Evolutionary conservation across 2,797 vertebrate species (phyloP), one percentile per base, ranked within the genome.

Genomic region (Myotis vivesi): DNA sequence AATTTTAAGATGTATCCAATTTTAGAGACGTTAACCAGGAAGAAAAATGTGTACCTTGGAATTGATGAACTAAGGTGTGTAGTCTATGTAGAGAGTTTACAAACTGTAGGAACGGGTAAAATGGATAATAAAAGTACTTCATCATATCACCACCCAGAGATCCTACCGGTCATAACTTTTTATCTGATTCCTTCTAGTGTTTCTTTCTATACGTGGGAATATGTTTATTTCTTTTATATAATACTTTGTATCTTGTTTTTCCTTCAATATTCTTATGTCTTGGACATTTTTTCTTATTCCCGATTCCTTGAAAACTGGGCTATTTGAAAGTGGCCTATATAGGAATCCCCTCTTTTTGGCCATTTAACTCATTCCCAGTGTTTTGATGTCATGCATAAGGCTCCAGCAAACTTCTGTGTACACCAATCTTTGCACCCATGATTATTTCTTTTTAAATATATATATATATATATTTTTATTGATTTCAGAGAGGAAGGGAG

Each of bases 11-110:
- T 82, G n/a, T 44, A 46, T 62, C 36, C 33, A 68, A 66, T 89
- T 95, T 95, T 25, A 91, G 80, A 89, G 66, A 76, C 83, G 20
- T 38, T 51, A 80, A 82, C 82, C 66, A n/a, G 53, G 62, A 84
- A 85, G 72, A 87, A 89, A 89, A 75, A 66, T 51, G 13, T 53
- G 11, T 55, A 22, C 16, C 22, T 49, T 64, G 23, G 85, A 96
- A 69, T 13, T 85, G 44, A 51, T 79, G n/a, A 82, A 92, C 28
- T 55, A 8, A 23, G 19, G 59, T 23, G 19, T 2, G 2, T 69
- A 22, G 12, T 33, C 7, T 64, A 66, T 90, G 8, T 88, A 83
- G 53, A 88, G 73, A 95, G 93, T 75, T 92, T 85, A 46, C 5
- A 71, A 73, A 62, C 44, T 73, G 20, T 8, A 88, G 46, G 53